Conservation (phyloP, 1,140 invertebrate genomes). For the Papilio glaucus region DNA sequence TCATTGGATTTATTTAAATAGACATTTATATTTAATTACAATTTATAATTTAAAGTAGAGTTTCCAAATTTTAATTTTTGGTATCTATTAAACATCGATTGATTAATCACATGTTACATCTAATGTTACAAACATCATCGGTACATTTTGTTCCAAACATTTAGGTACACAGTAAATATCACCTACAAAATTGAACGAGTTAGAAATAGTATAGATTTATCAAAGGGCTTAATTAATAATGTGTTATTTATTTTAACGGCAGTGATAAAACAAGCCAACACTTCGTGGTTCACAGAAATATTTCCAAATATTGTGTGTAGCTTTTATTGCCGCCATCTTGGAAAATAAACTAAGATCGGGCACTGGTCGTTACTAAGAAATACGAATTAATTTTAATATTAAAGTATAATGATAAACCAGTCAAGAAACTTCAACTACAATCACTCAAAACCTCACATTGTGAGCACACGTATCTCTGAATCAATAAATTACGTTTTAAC, state of each 20-base stretch:
- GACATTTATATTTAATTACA: slow-evolving; percentile 78
- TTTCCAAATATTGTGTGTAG: slow-evolving; percentile 31
- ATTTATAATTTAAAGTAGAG: slow-evolving; percentile 79
- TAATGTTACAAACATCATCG: slow-evolving; percentile 76
- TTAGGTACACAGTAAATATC: slow-evolving; percentile 81
- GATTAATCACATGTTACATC: slow-evolving; percentile 76
- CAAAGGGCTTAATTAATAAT: slow-evolving; percentile 76
- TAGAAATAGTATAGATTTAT: slow-evolving; percentile 82
- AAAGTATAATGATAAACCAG: slow-evolving; percentile 68
- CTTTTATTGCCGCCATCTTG: slow-evolving; percentile 40
- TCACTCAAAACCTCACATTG: slow-evolving; percentile 69
- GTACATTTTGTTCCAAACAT: slow-evolving; percentile 81
- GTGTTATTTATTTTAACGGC: slow-evolving; percentile 75
- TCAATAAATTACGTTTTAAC: slow-evolving; percentile 70
- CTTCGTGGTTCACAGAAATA: slow-evolving; percentile 20
- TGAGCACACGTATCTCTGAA: slow-evolving; percentile 69
- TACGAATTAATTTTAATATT: slow-evolving; percentile 55
- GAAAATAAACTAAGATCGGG: slow-evolving; percentile 46
- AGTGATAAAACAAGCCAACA: slow-evolving; percentile 78
- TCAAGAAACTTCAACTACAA: slow-evolving; percentile 65
- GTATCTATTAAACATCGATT: slow-evolving; percentile 79
- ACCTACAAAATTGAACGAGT: slow-evolving; percentile 82
- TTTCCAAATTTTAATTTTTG: slow-evolving; percentile 81
- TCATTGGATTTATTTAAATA: slow-evolving; percentile 82
- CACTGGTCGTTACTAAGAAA: slow-evolving; percentile 40